phyloP scores from a whole-genome alignment of 2,888 invertebrate species.

The Tanypteryx hageni region DNA sequence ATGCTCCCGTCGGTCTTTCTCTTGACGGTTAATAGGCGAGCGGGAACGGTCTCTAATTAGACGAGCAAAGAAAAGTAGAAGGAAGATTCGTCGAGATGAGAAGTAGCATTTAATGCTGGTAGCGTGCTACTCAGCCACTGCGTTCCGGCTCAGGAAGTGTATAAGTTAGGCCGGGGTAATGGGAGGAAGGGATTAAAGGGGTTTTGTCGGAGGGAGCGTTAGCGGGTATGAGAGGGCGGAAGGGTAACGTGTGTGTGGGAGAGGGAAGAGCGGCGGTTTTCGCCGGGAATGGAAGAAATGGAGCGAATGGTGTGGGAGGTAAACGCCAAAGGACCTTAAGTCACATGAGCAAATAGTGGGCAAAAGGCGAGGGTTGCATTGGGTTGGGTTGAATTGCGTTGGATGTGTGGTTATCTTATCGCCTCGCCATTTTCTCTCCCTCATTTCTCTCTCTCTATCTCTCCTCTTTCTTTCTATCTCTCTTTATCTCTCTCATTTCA shows the following conservation, averaged over 20 bases:
- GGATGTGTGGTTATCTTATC: background rate
- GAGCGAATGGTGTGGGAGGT: background rate
- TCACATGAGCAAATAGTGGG: background rate
- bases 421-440: background rate
- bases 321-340: background rate
- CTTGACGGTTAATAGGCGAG: background rate
- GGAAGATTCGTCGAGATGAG: background rate
- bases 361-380: background rate
- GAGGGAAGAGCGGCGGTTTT: background rate
- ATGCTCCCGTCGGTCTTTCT: background rate
- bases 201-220: background rate
- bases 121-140: conserved; percentile 13
- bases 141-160: conserved; percentile 5
- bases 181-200: conserved; percentile 42
- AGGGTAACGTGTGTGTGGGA: no score
- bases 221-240: no score
- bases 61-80: background rate
- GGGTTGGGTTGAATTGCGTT: background rate
- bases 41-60: conserved; percentile 23
- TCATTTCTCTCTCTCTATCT: background rate
- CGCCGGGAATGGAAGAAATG: background rate
- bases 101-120: conserved; percentile 16
- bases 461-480: background rate
- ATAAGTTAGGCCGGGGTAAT: conserved; percentile 30
- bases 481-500: background rate